A percentile compares a stretch with the other conserved stretches of the same genome.
These are phyloP conservation scores for Aldabrachelys gigantea DNA, from an alignment of 2,113 vertebrate genomes.

Conservation along the genomic window DNA sequence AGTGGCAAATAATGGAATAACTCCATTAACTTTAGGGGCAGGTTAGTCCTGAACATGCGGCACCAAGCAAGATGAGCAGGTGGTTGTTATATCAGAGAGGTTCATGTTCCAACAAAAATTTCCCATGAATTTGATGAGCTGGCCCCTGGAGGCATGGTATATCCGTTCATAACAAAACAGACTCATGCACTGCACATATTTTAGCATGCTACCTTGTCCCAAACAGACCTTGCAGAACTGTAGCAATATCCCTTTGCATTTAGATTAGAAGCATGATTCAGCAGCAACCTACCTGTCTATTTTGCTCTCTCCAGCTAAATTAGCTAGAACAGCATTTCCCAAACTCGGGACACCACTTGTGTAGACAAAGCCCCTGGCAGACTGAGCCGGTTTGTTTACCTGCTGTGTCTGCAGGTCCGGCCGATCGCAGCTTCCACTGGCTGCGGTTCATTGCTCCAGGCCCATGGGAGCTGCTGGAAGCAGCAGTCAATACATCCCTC, in stretches of 20 bases:
- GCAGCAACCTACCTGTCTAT: not conserved
- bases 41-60: not conserved
- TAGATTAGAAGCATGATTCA: not conserved
- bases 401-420: too few species aligned
- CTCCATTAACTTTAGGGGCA: not conserved
- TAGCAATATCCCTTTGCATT: not conserved
- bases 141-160: not conserved
- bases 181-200: too few species aligned
- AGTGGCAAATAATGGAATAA: not conserved
- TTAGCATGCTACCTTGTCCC: not conserved
- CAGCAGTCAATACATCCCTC: too few species aligned
- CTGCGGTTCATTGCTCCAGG: too few species aligned
- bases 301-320: not conserved
- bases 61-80: not conserved
- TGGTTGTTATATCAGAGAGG: not conserved
- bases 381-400: too few species aligned
- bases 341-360: too few species aligned
- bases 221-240: not conserved
- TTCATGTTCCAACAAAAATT: not conserved
- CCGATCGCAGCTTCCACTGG: too few species aligned
- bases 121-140: not conserved
- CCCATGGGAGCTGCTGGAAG: too few species aligned
- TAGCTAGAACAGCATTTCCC: not conserved
- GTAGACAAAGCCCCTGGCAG: too few species aligned
- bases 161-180: not conserved